These are phyloP conservation scores for Pungitius pungitius DNA, from an alignment of 2,113 vertebrate genomes.

Conservation along the genomic window DNA sequence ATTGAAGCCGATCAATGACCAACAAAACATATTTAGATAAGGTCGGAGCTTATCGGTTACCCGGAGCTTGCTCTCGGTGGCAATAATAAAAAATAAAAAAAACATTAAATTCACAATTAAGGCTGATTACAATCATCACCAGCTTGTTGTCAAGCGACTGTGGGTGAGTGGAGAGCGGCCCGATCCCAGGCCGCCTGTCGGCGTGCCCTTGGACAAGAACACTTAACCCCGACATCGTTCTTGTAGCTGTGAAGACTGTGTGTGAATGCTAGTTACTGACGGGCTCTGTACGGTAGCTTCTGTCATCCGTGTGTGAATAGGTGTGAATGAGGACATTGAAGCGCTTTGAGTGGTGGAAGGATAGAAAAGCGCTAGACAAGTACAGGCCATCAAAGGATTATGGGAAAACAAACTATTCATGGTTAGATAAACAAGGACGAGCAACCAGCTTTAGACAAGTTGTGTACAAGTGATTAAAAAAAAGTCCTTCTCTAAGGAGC, in stretches of 20 bases:
- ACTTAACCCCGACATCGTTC: too few relatives aligned
- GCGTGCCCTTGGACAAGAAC: too few relatives aligned
- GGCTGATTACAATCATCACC: slow-evolving; percentile 49
- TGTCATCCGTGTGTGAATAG: too few relatives aligned
- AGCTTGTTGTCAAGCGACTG: slow-evolving; percentile 58
- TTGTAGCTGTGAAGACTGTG: too few relatives aligned
- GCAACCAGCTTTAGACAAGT: slow-evolving; percentile 53
- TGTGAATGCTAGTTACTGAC: too few relatives aligned
- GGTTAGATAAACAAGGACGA: slow-evolving; percentile 52
- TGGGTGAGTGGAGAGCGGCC: not conserved
- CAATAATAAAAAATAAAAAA: slow-evolving; percentile 56
- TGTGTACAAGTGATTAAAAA: slow-evolving; percentile 35
- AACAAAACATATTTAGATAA: slow-evolving; percentile 44
- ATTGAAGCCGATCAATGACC: slow-evolving; percentile 59
- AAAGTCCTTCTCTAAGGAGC: slow-evolving; percentile 30
- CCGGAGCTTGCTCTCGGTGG: slow-evolving; percentile 2
- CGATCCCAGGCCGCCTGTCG: too few relatives aligned
- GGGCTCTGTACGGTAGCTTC: too few relatives aligned
- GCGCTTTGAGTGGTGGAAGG: too few relatives aligned
- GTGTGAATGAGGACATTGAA: too few relatives aligned
- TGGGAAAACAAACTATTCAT: slow-evolving; percentile 51
- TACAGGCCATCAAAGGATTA: slow-evolving; percentile 43
- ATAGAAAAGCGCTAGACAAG: too few relatives aligned
- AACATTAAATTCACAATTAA: slow-evolving; percentile 57
- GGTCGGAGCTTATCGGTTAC: slow-evolving; percentile 29